Percentiles rank a stretch among this genome's conserved stretches.
Conservation (phyloP, 2,113 vertebrate genomes). For the Alectura lathami region DNA sequence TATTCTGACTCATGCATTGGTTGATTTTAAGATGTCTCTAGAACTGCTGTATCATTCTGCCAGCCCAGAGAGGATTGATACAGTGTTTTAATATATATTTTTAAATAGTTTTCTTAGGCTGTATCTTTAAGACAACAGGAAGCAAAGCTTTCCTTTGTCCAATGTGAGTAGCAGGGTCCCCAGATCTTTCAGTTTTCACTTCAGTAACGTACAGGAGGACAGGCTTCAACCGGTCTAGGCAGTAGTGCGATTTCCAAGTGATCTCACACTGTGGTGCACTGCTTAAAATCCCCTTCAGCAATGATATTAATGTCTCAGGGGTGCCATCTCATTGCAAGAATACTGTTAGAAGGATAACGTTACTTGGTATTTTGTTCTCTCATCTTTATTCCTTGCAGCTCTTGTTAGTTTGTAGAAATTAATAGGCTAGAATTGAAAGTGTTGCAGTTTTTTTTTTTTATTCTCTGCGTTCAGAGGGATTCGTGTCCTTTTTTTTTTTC, state of each 20-base stretch:
- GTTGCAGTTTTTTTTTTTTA: slow-evolving; percentile 30
- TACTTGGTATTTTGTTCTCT: background rate
- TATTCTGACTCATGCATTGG: background rate
- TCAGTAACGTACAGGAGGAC: background rate
- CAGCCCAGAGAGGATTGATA: background rate
- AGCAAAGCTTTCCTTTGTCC: background rate
- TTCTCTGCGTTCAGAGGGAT: background rate
- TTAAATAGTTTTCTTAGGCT: background rate
- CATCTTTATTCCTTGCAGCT: background rate
- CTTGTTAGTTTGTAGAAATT: slow-evolving; percentile 31
- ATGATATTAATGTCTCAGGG: slow-evolving; percentile 18
- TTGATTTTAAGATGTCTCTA: background rate
- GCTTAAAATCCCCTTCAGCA: slow-evolving; percentile 43
- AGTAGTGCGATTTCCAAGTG: background rate
- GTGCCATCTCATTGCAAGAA: background rate
- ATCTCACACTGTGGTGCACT: background rate
- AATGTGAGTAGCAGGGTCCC: background rate
- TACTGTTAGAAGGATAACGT: slow-evolving; percentile 34
- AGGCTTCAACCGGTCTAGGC: background rate
- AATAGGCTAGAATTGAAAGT: slow-evolving; percentile 24
- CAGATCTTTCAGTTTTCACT: background rate
- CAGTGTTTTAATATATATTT: background rate
- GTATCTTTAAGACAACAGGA: background rate
- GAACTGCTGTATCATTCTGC: background rate
- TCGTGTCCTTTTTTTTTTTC: slow-evolving; percentile 5